These are phyloP conservation scores for Plebejus argus DNA, from an alignment of 2,888 invertebrate genomes.

Conservation along the genomic window DNA sequence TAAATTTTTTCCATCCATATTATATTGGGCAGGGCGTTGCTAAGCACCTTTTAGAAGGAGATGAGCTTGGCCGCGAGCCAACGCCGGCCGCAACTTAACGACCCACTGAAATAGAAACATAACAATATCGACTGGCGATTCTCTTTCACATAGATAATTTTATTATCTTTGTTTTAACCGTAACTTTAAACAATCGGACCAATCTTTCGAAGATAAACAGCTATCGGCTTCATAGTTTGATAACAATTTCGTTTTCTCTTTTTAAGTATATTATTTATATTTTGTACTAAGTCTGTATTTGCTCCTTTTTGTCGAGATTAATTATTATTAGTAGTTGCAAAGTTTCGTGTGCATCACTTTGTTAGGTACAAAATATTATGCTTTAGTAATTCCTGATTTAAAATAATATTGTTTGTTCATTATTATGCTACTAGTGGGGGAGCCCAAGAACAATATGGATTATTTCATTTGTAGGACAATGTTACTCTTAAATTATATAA, in stretches of 20 bases:
- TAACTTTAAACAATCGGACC: slow-evolving; percentile 22
- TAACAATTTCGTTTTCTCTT: neutral
- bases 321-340: too few relatives aligned
- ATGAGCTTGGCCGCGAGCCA: slow-evolving; percentile 47
- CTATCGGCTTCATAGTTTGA: neutral
- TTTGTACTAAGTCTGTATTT: too few relatives aligned
- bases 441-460: too few relatives aligned
- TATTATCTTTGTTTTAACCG: slow-evolving; percentile 33
- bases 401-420: too few relatives aligned
- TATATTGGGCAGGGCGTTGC: slow-evolving; percentile 44
- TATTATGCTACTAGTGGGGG: too few relatives aligned
- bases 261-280: neutral
- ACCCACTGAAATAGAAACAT: slow-evolving; percentile 40
- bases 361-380: too few relatives aligned
- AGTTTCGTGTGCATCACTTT: too few relatives aligned
- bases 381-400: too few relatives aligned
- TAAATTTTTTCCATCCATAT: slow-evolving; percentile 42
- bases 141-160: slow-evolving; percentile 39
- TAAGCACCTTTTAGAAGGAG: slow-evolving; percentile 48
- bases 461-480: too few relatives aligned
- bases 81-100: slow-evolving; percentile 40
- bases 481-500: too few relatives aligned
- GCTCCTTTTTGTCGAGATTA: too few relatives aligned
- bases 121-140: slow-evolving; percentile 42
- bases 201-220: slow-evolving; percentile 9